Base-by-base conservation (phyloP, 1,140 invertebrate genomes). In the Bombus soroeensis region DNA sequence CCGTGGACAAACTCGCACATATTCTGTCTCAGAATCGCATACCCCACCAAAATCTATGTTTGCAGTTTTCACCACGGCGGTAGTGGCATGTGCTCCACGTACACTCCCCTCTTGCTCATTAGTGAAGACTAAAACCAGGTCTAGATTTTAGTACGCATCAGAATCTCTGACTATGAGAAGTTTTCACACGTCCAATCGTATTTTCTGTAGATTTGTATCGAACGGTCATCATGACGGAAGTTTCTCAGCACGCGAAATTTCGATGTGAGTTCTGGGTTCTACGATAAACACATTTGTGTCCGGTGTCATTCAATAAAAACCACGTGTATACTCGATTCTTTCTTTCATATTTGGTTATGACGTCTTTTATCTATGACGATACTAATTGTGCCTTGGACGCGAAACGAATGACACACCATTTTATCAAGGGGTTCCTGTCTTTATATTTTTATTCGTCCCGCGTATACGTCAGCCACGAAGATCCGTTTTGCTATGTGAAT, bases 61-160 rank as follows among this genome's bases (percentile, higher is more conserved):
- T 76, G 81, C 81, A 86, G 81, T 73, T 86, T 86, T 66, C 66
- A 86, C 73, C 81, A 62, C 79, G 80, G 80, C 78, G 53, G 62
- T 64, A 47, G 79, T 73, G 34, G 78, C 25, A 32, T 47, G 76
- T 70, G 25, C 25, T 81, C 28, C 22, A 39, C 47, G 37, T 47
- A 66, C 39, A 57, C 41, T 41, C 64, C 57, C 47, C 59, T 71
- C 68, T 62, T 62, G 28, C 59, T n/a, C 32, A 25, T 37, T 75
- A 76, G 78, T 80, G 78, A 86, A 85, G 85, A 88, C 91, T 92
- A 77, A 89, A 91, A 91, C 88, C 89, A 87, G 88, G 89, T 92
- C 92, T 92, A 91, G 73, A 92, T 92, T 91, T 93, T 89, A 92
- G 91, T 92, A 92, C 91, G 92, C 92, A 91, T 89, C 85, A 90